Evolutionary conservation across 53 echinoderm and acorn worm genomes (phyloP).

Genomic region (Luidia sarsii): DNA sequence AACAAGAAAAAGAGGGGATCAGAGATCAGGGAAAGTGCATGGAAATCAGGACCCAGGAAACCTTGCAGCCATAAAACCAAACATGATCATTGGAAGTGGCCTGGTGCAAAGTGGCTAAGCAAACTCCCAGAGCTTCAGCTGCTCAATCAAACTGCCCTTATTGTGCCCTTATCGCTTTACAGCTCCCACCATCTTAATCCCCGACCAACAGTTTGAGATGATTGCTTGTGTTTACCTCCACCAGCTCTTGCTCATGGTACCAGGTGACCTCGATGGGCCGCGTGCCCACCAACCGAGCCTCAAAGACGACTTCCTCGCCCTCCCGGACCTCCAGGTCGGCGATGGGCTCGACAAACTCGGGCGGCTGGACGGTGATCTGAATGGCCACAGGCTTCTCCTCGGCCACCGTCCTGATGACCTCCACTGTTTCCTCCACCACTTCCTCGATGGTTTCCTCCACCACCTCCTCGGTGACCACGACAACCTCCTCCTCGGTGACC

Average conservation of each 20-base stretch:
- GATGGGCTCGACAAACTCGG: slow-evolving; percentile 82
- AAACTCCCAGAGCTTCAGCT: too few relatives aligned
- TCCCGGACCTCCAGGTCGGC: slow-evolving; percentile 69
- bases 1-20: slow-evolving; percentile 14
- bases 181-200: too few relatives aligned
- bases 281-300: slow-evolving; percentile 76
- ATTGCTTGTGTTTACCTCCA: slow-evolving; percentile 12
- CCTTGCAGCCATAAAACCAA: neutral
- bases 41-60: neutral
- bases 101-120: too few relatives aligned
- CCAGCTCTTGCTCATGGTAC: slow-evolving; percentile 66
- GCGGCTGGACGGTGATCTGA: slow-evolving; percentile 79
- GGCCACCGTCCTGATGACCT: slow-evolving; percentile 57
- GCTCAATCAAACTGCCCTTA: too few relatives aligned
- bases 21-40: too few relatives aligned
- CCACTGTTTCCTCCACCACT: slow-evolving; percentile 30
- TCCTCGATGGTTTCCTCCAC: neutral
- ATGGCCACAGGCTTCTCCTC: slow-evolving; percentile 68
- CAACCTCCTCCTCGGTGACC: neutral
- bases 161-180: too few relatives aligned
- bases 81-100: too few relatives aligned
- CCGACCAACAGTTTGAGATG: too few relatives aligned
- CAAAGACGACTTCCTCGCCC: slow-evolving; percentile 79
- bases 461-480: slow-evolving; percentile 25
- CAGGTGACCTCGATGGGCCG: slow-evolving; percentile 89